These are phyloP conservation scores for Discoglossus pictus DNA, from an alignment of 2,797 vertebrate genomes.

Conservation along the genomic window DNA sequence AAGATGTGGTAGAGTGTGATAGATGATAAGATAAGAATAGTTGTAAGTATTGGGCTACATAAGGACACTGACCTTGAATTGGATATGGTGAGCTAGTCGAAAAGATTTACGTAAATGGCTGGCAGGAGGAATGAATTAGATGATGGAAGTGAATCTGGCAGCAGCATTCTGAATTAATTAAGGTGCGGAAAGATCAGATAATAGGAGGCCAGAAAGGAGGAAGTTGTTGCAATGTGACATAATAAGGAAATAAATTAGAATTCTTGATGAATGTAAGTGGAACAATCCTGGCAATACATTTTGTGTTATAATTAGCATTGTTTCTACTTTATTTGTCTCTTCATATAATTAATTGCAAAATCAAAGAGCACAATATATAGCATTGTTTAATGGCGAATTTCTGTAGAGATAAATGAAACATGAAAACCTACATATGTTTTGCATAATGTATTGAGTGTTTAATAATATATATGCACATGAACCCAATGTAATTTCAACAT, in stretches of 20 bases:
- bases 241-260: conserved; percentile 47
- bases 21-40: conserved; percentile 14
- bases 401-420: too few species aligned
- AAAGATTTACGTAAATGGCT: conserved; percentile 45
- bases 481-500: too few species aligned
- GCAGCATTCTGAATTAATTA: conserved; percentile 50
- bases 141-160: conserved; percentile 52
- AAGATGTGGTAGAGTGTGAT: conserved; percentile 13
- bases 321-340: too few species aligned
- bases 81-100: conserved; percentile 42
- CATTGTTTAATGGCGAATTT: too few species aligned
- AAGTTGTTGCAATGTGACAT: conserved; percentile 42
- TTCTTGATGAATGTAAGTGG: conserved; percentile 30
- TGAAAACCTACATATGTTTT: too few species aligned
- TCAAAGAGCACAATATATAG: too few species aligned
- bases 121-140: conserved; percentile 45
- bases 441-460: too few species aligned
- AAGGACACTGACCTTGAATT: conserved; percentile 46
- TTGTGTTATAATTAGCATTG: neutral
- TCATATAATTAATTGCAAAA: neutral
- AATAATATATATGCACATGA: too few species aligned
- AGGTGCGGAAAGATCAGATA: conserved; percentile 45
- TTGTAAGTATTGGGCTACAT: conserved; percentile 20
- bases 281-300: conserved; percentile 29
- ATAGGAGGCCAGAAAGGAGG: conserved; percentile 42